Conservation (phyloP, 2,113 vertebrate species). For the Peromyscus leucopus region DNA sequence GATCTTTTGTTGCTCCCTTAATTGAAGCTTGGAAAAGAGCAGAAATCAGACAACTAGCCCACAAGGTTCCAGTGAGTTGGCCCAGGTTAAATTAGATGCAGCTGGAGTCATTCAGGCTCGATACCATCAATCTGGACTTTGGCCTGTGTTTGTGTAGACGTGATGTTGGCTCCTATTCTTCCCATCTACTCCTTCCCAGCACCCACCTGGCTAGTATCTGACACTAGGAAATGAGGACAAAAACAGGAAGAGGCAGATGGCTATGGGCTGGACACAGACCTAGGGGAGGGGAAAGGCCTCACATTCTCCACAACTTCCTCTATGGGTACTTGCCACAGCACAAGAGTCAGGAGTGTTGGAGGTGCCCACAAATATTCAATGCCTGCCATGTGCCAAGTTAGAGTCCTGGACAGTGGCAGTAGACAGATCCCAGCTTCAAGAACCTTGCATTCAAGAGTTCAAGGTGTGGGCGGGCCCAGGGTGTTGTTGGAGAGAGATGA, state of each 20-base stretch:
- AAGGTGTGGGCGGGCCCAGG: not conserved
- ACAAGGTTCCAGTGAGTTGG: not conserved
- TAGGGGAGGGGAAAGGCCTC: not conserved
- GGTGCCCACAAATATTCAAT: not conserved
- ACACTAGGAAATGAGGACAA: not conserved
- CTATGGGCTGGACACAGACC: not conserved
- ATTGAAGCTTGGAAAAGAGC: constrained; percentile 67
- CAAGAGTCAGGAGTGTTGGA: not conserved
- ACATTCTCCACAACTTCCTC: not conserved
- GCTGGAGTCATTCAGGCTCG: constrained; percentile 27
- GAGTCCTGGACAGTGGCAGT: too few relatives aligned
- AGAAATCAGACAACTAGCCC: constrained; percentile 30
- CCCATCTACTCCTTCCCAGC: not conserved
- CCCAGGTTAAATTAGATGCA: constrained; percentile 57
- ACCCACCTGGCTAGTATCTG: not conserved
- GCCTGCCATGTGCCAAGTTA: not conserved
- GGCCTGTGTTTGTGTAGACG: not conserved
- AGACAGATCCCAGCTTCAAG: not conserved
- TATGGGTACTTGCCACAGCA: not conserved
- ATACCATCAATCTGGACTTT: not conserved
- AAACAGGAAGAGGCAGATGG: constrained; percentile 4
- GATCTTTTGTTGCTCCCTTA: constrained; percentile 62
- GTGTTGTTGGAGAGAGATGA: not conserved
- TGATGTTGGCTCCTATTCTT: not conserved
- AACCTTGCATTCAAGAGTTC: not conserved